Evolutionary conservation across 2,113 vertebrate species (phyloP).

Genomic region (Clarias batrachus): DNA sequence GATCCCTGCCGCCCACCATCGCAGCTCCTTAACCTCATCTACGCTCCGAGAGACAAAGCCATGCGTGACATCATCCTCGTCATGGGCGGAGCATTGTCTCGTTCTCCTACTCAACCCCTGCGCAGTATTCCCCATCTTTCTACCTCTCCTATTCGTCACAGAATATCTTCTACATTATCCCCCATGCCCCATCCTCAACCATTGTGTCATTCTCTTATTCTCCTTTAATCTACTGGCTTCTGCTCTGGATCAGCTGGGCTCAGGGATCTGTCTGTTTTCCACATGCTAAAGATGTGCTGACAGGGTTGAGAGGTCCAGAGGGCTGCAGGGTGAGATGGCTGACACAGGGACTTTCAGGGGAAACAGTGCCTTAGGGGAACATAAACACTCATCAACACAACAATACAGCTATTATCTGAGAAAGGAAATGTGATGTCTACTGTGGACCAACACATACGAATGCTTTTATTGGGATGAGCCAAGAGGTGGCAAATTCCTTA

Average conservation of each 20-base stretch:
- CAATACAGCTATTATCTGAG: conserved; percentile 31
- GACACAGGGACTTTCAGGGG: conserved; percentile 18
- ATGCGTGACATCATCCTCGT: conserved; percentile 61
- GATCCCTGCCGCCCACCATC: conserved; percentile 37
- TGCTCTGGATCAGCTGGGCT: conserved; percentile 39
- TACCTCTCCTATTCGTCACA: neutral
- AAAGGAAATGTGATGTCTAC: conserved; percentile 22
- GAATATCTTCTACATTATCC: conserved; percentile 6
- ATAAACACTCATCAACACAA: conserved; percentile 26
- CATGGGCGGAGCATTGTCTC: conserved; percentile 9
- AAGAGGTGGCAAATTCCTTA: neutral
- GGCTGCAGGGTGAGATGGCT: conserved; percentile 33
- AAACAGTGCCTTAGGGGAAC: conserved; percentile 7
- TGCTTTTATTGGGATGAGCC: neutral
- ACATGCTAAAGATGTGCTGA: conserved; percentile 45
- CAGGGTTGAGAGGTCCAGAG: conserved; percentile 19
- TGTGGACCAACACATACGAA: neutral
- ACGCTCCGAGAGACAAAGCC: conserved; percentile 52
- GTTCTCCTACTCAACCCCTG: neutral
- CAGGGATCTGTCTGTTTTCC: conserved; percentile 20
- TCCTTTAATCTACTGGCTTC: conserved; percentile 5
- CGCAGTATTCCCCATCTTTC: neutral
- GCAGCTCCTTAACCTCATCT: conserved; percentile 25
- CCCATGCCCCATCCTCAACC: neutral
- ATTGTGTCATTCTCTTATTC: neutral